A percentile compares a stretch with the other conserved stretches of the same genome.
Evolutionary conservation across 1,140 invertebrate species (phyloP).

Genomic region (Bilobella aurantiaca): DNA sequence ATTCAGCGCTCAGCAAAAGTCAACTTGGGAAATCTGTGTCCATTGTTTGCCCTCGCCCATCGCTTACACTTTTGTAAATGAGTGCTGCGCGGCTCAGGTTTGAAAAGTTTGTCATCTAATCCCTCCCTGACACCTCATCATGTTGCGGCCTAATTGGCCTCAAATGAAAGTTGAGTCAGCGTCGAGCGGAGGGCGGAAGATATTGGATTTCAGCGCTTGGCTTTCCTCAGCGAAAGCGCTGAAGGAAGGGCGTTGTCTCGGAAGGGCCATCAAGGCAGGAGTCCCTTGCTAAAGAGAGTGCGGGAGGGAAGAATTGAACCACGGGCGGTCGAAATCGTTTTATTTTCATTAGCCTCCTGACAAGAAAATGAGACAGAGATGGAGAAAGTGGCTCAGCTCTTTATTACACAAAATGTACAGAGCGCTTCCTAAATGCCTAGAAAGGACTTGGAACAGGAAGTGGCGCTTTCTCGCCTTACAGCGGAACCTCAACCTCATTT

Average conservation of each 20-base stretch:
- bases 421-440: not conserved
- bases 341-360: conserved; percentile 8
- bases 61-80: no score
- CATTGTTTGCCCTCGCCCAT: no score
- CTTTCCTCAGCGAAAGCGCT: no score
- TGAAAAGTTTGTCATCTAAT: no score
- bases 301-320: not conserved
- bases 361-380: conserved; percentile 8
- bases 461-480: no score
- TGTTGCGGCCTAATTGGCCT: not conserved
- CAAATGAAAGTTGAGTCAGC: not conserved
- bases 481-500: no score
- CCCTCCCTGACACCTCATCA: conserved; percentile 7
- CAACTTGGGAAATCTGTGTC: no score
- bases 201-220: not conserved
- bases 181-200: not conserved
- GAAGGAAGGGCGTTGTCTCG: not conserved
- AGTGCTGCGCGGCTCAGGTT: no score
- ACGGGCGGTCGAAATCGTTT: not conserved
- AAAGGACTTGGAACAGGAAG: not conserved
- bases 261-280: not conserved
- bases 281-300: not conserved
- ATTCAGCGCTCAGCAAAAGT: no score
- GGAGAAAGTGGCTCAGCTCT: not conserved
- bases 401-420: not conserved